Evolutionary conservation across 53 echinoderm and acorn worm species (phyloP).

Genomic region (Holothuria leucospilota): DNA sequence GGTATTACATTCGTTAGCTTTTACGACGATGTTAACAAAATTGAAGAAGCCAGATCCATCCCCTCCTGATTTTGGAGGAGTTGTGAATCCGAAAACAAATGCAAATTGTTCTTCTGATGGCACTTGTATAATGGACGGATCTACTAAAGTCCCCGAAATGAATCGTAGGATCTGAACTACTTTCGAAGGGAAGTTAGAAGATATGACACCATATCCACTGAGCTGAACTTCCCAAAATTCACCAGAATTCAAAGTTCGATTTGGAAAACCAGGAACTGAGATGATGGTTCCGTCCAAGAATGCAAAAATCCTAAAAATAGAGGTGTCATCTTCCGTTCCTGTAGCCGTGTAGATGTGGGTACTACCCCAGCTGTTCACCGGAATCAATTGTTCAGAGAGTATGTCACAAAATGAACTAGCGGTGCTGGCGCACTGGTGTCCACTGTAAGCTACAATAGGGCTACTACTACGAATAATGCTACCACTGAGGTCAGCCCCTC

Average conservation of each 20-base stretch:
- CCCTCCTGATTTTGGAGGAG: conserved; percentile 61
- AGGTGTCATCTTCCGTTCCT: conserved; percentile 9
- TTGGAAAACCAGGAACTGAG: conserved; percentile 50
- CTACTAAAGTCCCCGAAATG: conserved; percentile 40
- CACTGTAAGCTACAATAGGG: conserved; percentile 53
- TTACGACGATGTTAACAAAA: conserved; percentile 67
- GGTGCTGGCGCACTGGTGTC: conserved; percentile 43
- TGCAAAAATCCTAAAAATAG: conserved; percentile 56
- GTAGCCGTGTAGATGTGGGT: conserved; percentile 62
- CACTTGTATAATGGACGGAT: conserved; percentile 73
- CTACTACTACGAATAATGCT: conserved; percentile 55
- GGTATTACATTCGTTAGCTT: conserved; percentile 33
- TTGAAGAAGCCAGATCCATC: conserved; percentile 54
- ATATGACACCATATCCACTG: conserved; percentile 58
- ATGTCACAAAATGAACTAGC: conserved; percentile 60
- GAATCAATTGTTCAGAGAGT: conserved; percentile 63
- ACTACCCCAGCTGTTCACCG: conserved; percentile 71
- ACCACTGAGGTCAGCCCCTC: conserved; percentile 29
- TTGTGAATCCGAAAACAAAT: conserved; percentile 62
- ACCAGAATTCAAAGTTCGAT: conserved; percentile 46
- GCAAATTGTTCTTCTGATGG: conserved; percentile 72
- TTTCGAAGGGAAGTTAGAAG: conserved; percentile 50
- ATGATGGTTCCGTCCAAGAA: conserved; percentile 56
- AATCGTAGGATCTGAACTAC: conserved; percentile 55
- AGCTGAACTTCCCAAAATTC: conserved; percentile 66